phyloP scores from a whole-genome alignment of 2,888 invertebrate genomes.

The Aplocera efformata region DNA sequence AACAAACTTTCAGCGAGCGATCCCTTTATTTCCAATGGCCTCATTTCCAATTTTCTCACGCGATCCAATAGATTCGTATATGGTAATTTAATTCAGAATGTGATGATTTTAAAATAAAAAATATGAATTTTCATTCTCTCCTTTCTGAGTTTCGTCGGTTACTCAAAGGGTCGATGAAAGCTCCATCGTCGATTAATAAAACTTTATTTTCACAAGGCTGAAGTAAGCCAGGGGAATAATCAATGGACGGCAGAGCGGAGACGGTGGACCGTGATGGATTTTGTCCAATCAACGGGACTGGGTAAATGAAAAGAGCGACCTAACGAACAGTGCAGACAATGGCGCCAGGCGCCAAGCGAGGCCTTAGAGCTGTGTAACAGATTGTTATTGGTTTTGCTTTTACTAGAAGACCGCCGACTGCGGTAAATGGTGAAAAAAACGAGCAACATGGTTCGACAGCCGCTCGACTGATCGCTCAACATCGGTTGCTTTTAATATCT shows the following conservation, averaged over 20 bases:
- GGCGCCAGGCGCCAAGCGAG: constrained; percentile 27
- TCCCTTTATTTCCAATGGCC: constrained; percentile 38
- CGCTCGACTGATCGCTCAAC: constrained; percentile 1
- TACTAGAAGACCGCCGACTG: constrained; percentile 35
- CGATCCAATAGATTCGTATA: constrained; percentile 24
- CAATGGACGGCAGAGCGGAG: constrained; percentile 43
- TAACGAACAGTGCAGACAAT: constrained; percentile 53
- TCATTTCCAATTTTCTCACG: constrained; percentile 36
- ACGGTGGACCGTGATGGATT: constrained; percentile 50
- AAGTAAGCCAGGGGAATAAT: constrained; percentile 41
- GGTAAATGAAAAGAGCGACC: constrained; percentile 53
- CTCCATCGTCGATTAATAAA: constrained; percentile 38
- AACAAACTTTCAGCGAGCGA: constrained; percentile 42
- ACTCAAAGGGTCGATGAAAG: constrained; percentile 34
- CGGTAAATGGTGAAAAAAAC: constrained; percentile 44
- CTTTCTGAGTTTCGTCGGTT: constrained; percentile 33
- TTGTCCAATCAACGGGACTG: constrained; percentile 52
- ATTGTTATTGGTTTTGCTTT: constrained; percentile 55
- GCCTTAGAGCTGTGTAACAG: constrained; percentile 51
- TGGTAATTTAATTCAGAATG: constrained; percentile 16
- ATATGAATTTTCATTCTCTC: constrained; percentile 23
- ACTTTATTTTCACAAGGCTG: constrained; percentile 40
- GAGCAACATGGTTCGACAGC: constrained; percentile 26
- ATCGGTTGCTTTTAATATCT: background rate
- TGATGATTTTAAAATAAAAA: constrained; percentile 16